Evolutionary conservation across 2,888 invertebrate species (phyloP).

Genomic region (Dolomedes plantarius): DNA sequence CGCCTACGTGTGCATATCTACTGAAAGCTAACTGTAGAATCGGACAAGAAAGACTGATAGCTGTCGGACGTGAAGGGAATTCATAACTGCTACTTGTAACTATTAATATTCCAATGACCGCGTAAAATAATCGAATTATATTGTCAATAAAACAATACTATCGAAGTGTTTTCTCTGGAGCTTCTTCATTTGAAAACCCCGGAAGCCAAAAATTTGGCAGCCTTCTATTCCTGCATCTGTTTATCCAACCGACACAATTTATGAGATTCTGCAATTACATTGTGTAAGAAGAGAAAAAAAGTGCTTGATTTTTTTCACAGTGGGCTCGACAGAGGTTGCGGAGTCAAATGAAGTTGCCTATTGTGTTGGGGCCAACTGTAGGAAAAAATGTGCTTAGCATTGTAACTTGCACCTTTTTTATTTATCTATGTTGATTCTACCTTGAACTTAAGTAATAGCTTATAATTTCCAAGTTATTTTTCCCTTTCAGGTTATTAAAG

Average conservation of each 20-base stretch:
- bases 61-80: neutral
- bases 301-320: no score
- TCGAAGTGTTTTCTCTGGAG: slow-evolving; percentile 18
- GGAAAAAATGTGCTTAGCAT: slow-evolving; percentile 10
- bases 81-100: neutral
- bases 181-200: slow-evolving; percentile 41
- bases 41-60: slow-evolving; percentile 1
- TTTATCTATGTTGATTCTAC: no score
- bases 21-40: neutral
- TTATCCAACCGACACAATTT: slow-evolving; percentile 47
- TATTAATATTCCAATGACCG: slow-evolving; percentile 45
- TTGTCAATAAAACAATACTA: slow-evolving; percentile 63
- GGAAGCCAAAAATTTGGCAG: slow-evolving; percentile 30
- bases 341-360: slow-evolving; percentile 40
- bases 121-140: slow-evolving; percentile 49
- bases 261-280: slow-evolving; percentile 46
- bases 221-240: slow-evolving; percentile 37
- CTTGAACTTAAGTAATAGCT: no score
- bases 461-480: no score
- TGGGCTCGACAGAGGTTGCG: no score
- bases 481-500: no score
- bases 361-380: slow-evolving; percentile 25
- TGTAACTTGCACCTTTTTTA: neutral
- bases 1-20: neutral
- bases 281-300: slow-evolving; percentile 35